Evolutionary conservation across 2,888 invertebrate species (phyloP).

Genomic region (Xylophagus ater): DNA sequence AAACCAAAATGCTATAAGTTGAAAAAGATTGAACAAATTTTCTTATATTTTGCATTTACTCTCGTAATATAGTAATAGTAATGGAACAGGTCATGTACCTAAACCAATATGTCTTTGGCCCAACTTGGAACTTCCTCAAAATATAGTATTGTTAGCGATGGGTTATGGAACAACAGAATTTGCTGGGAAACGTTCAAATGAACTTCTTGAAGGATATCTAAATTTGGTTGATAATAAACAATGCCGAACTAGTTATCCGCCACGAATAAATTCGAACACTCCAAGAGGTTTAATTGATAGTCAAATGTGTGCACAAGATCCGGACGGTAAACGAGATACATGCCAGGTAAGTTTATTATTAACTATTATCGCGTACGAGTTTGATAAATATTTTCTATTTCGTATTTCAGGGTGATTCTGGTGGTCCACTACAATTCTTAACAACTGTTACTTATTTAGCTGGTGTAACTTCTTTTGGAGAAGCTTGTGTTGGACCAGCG

Average conservation of each 20-base stretch:
- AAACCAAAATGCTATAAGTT: too few relatives aligned
- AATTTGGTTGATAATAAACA: neutral
- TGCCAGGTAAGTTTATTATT: constrained; percentile 19
- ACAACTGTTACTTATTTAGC: constrained; percentile 16
- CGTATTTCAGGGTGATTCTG: constrained; percentile 26
- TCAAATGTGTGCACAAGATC: constrained; percentile 27
- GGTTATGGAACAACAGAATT: constrained; percentile 7
- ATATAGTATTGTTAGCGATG: constrained; percentile 1
- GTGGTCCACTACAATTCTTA: constrained; percentile 19
- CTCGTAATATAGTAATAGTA: too few relatives aligned
- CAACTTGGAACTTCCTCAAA: constrained; percentile 12
- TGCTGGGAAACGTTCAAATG: constrained; percentile 5
- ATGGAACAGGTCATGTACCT: too few relatives aligned
- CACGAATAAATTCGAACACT: neutral
- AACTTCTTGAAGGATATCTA: constrained; percentile 4
- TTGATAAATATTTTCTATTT: too few relatives aligned
- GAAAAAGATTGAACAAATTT: too few relatives aligned
- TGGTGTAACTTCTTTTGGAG: constrained; percentile 21
- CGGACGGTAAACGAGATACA: constrained; percentile 19
- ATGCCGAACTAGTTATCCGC: neutral
- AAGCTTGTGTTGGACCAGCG: constrained; percentile 15
- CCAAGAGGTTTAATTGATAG: constrained; percentile 21
- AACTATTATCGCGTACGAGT: too few relatives aligned
- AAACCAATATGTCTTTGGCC: constrained; percentile 44
- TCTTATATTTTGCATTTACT: too few relatives aligned